Evolutionary conservation across 2,888 invertebrate genomes (phyloP), one percentile per base, ranked within the genome.

Genomic region (Cistogaster globosa): DNA sequence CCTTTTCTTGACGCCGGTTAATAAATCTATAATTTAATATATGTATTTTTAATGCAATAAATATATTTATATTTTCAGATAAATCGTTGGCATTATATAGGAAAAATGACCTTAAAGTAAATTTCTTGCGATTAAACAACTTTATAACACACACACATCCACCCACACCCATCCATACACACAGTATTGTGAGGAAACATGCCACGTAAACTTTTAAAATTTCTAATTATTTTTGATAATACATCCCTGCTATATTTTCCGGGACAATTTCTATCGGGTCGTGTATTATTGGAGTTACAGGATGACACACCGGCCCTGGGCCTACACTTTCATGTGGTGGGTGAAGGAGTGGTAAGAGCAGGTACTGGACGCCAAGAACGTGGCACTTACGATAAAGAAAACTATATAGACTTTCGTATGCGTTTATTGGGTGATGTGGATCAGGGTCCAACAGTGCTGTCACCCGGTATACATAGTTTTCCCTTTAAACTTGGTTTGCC

Each of bases 331-430:
- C 98, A 98, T 94, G 98, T 98, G 53, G 96, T 98, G 85, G 98
- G 98, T 14, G 98, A 98, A 93, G 98, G 98, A 83, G 97, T 98
- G 72, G 98, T 98, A n/a, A 94, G 97, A 83, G 95, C 97, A 42
- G 95, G 96, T 55, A 96, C 96, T 53, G 95, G 96, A 77, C 94
- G 97, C 57, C 96, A 97, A 90, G 97, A 97, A 91, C 94, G 97
- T 89, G 82, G 85, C 18, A 95, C 97, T 48, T 97, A 96, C 92
- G 98, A 98, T 92, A 96, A 97, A 92, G 98, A 98, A 92, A 98
- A 97, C 92, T 98, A 98, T 91, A 98, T 98, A 89, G 98, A 98
- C 93, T 98, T 98, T 92, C 94, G 98, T 87, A 98, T 98, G 97
- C 94, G 97, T 88, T 94, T 98, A 38, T 94, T 98, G 18, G 98